Evolutionary conservation across 1,140 invertebrate genomes (phyloP).

Genomic region (Drosophila littoralis): DNA sequence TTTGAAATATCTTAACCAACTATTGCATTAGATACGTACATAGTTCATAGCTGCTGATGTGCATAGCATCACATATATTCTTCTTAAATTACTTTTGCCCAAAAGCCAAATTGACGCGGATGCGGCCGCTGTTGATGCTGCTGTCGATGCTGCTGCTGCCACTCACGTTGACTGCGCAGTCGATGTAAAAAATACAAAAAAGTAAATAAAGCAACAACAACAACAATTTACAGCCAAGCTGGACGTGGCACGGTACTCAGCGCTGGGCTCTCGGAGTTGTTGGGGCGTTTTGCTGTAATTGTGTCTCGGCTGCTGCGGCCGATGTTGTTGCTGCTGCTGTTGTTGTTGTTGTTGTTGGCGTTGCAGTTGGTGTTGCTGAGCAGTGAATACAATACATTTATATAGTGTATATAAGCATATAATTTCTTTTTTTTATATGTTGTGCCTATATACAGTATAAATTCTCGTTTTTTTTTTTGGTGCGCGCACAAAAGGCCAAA

Average conservation of each 20-base stretch:
- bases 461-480: constrained; percentile 62
- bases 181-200: constrained; percentile 13
- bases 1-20: neutral
- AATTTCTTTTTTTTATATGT: constrained; percentile 47
- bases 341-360: constrained; percentile 29
- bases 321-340: constrained; percentile 37
- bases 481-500: constrained; percentile 73
- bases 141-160: constrained; percentile 3
- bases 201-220: constrained; percentile 22
- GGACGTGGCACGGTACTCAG: constrained; percentile 23
- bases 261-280: constrained; percentile 32
- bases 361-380: constrained; percentile 32
- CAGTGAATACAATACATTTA: constrained; percentile 44
- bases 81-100: constrained; percentile 79
- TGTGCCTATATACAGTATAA: constrained; percentile 75
- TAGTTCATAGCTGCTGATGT: constrained; percentile 84
- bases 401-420: constrained; percentile 46
- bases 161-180: constrained; percentile 35
- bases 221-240: constrained; percentile 18
- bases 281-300: constrained; percentile 43
- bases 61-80: constrained; percentile 84
- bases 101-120: constrained; percentile 72
- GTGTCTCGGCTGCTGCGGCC: constrained; percentile 40
- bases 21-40: constrained; percentile 67
- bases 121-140: constrained; percentile 34